phyloP scores from a whole-genome alignment of 2,797 vertebrate genomes.

The Gallinago stenura region DNA sequence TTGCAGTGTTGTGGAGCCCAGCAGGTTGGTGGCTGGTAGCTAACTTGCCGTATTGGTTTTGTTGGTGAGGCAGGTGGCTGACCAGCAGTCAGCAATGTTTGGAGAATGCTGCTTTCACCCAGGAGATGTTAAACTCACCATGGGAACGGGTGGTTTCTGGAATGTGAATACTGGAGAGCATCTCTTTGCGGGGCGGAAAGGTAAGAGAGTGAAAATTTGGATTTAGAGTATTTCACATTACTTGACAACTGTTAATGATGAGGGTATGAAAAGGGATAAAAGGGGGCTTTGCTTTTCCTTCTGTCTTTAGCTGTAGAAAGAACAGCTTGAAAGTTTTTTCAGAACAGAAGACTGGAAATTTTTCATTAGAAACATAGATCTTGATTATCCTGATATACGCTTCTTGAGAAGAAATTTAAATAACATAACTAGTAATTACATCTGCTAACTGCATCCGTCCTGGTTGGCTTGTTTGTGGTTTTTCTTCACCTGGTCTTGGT shows the following conservation, averaged over 20 bases:
- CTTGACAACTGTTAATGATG: background rate
- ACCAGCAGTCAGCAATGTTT: constrained; percentile 98
- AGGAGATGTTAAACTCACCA: constrained; percentile 94
- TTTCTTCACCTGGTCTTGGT: background rate
- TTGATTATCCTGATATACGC: background rate
- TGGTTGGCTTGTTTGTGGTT: background rate
- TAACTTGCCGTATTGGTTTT: background rate
- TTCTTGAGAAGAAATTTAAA: background rate
- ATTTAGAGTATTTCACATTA: background rate
- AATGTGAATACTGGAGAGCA: constrained; percentile 91
- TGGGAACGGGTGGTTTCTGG: constrained; percentile 97
- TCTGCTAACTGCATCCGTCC: background rate
- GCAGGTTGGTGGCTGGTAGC: background rate
- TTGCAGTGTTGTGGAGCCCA: background rate
- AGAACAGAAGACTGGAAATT: background rate
- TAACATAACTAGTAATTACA: background rate
- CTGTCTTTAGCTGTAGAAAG: background rate
- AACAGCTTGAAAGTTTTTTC: background rate
- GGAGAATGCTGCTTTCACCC: constrained; percentile 94
- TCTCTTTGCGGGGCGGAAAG: constrained; percentile 75
- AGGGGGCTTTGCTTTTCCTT: background rate
- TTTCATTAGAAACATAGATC: background rate
- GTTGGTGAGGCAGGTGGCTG: constrained; percentile 85
- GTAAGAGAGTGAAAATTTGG: background rate
- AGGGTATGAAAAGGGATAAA: background rate